phyloP scores from a whole-genome alignment of 2,888 invertebrate species.

The Ditula angustiorana region DNA sequence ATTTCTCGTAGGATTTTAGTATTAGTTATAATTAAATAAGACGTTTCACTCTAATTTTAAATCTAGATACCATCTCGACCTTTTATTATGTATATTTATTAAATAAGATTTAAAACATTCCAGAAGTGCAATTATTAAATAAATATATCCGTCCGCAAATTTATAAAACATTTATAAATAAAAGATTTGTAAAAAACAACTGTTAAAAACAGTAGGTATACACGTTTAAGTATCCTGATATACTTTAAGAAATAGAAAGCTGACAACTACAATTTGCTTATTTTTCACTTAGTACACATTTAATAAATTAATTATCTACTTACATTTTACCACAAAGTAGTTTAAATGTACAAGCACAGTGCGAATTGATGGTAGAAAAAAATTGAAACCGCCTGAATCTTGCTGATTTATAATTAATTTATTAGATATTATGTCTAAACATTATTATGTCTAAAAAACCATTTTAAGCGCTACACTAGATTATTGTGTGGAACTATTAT shows the following conservation, averaged over 20 bases:
- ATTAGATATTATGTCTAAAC: neutral
- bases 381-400: conserved; percentile 6
- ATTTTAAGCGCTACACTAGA: neutral
- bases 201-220: no score
- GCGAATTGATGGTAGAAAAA: conserved; percentile 21
- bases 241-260: no score
- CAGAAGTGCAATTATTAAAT: conserved; percentile 54
- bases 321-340: conserved; percentile 11
- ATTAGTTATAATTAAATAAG: no score
- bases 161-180: neutral
- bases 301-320: neutral
- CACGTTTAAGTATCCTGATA: neutral
- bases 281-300: neutral
- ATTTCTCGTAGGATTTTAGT: no score
- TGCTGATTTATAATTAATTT: neutral
- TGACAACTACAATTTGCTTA: no score
- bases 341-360: conserved; percentile 25
- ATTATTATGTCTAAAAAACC: conserved; percentile 1
- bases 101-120: conserved; percentile 43
- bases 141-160: conserved; percentile 46
- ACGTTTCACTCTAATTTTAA: neutral
- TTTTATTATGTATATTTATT: neutral
- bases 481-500: no score
- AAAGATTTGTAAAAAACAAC: neutral
- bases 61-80: neutral